These are phyloP conservation scores for Teleopsis dalmanni DNA, from an alignment of 1,140 invertebrate genomes.

Conservation along the genomic window DNA sequence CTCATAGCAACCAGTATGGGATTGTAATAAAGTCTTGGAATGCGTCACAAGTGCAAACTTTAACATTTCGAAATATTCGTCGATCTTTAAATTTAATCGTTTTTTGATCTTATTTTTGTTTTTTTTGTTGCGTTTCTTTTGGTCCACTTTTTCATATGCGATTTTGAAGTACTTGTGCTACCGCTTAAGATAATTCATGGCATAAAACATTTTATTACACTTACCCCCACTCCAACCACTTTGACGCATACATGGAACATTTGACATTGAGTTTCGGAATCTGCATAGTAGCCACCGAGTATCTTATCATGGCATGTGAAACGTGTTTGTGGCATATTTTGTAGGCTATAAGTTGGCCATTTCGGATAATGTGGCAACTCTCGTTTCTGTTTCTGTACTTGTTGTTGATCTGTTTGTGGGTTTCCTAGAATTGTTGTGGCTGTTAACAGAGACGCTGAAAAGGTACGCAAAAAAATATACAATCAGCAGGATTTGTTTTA, in stretches of 20 bases:
- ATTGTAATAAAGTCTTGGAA: too few species aligned
- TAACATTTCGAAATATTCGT: too few species aligned
- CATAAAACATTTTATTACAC: too few species aligned
- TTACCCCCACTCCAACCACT: slow-evolving; percentile 65
- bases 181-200: too few species aligned
- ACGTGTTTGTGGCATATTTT: slow-evolving; percentile 74
- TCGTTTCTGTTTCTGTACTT: too few species aligned
- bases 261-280: slow-evolving; percentile 83
- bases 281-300: slow-evolving; percentile 84
- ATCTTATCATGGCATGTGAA: slow-evolving; percentile 83
- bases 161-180: too few species aligned
- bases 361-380: slow-evolving; percentile 24
- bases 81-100: too few species aligned
- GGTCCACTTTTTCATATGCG: too few species aligned
- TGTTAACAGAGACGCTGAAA: slow-evolving; percentile 14
- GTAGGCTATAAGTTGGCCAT: slow-evolving; percentile 63
- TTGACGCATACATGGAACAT: slow-evolving; percentile 86
- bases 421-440: slow-evolving; percentile 6
- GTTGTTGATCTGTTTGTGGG: slow-evolving; percentile 8
- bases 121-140: too few species aligned
- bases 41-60: too few species aligned
- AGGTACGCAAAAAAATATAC: slow-evolving; percentile 1
- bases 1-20: too few species aligned
- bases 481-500: neutral
- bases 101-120: too few species aligned